Base-by-base conservation (phyloP, 2,797 vertebrate species). In the Vipera latastei region DNA sequence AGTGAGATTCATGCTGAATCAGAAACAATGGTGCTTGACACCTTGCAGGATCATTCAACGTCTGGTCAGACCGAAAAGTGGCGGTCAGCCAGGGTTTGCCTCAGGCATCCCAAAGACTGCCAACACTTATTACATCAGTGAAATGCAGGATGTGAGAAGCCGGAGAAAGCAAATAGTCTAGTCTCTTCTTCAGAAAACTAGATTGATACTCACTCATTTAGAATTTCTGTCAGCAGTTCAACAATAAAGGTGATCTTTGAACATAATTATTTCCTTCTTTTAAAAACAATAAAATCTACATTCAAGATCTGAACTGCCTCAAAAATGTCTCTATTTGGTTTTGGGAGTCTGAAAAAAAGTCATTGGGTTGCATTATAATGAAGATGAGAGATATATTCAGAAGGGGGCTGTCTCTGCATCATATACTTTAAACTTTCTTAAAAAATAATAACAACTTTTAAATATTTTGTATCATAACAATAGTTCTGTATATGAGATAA, bases 311-410 rank as follows among this genome's bases (percentile, higher is more conserved):
- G 88, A 95, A 92, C 48, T n/a, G 38, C 90, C 57, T 91, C 93
- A 95, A 88, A 90, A 92, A 90, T 93, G 89, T 93, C 55, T 91
- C 88, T 90, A 56, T 94, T 96, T 96, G 95, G 91, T 94, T 96
- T 97, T 86, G 93, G 69, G 86, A 91, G 94, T 93, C 86, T 93
- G 93, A 94, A 91, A 92, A 48, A 93, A 90, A 95, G 95, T 95
- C 92, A 83, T 65, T 78, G 1, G 73, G 48, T n/a, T 2, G 51
- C 3, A 18, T 57, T 38, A 87, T 3, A 78, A 85, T 87, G 95
- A 93, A 48, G 28, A 28, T 93, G 95, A 88, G 20, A 90, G 93
- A 96, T 94, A 92, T 93, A 56, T 95, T 51, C 53, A 96, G 94
- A 95, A 97, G 96, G 96, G 96, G 96, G 94, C 89, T 94, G 63